phyloP scores from a whole-genome alignment of 2,113 vertebrate species.

The Cephalopterus ornatus region DNA sequence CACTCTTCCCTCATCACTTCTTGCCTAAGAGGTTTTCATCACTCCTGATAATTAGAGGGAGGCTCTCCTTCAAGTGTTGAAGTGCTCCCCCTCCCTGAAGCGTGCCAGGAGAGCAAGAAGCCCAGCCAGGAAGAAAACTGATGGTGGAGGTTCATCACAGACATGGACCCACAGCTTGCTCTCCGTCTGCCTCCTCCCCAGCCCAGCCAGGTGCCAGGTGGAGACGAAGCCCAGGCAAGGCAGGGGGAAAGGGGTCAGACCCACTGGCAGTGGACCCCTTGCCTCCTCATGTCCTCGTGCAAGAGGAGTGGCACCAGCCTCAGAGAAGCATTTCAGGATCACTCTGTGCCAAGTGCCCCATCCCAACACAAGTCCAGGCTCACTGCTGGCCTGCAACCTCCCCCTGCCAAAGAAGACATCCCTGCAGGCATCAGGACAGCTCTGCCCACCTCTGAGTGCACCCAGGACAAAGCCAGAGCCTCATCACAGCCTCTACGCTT shows the following conservation, averaged over 20 bases:
- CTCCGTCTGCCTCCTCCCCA: background rate
- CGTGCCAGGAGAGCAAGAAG: background rate
- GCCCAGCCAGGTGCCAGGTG: background rate
- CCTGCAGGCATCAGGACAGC: background rate
- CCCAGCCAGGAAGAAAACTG: background rate
- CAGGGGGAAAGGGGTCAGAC: background rate
- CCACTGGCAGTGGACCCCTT: rapidly evolving
- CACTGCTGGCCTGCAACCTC: background rate
- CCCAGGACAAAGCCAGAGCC: background rate
- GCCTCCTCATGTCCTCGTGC: rapidly evolving
- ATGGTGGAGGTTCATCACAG: background rate
- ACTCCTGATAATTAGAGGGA: constrained; percentile 54
- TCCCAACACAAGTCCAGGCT: background rate
- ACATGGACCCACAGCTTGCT: background rate
- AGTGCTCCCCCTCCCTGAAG: background rate
- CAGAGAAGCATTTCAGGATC: background rate
- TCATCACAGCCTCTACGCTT: rapidly evolving
- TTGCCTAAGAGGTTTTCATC: constrained; percentile 63
- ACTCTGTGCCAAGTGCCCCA: background rate
- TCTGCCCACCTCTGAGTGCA: background rate
- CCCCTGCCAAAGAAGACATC: background rate
- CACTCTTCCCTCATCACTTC: constrained; percentile 58
- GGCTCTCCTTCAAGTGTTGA: constrained; percentile 20
- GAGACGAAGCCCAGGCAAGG: background rate
- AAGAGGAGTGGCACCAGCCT: background rate